Conservation (phyloP, 2,888 invertebrate genomes). For the Diarsia dahlii region DNA sequence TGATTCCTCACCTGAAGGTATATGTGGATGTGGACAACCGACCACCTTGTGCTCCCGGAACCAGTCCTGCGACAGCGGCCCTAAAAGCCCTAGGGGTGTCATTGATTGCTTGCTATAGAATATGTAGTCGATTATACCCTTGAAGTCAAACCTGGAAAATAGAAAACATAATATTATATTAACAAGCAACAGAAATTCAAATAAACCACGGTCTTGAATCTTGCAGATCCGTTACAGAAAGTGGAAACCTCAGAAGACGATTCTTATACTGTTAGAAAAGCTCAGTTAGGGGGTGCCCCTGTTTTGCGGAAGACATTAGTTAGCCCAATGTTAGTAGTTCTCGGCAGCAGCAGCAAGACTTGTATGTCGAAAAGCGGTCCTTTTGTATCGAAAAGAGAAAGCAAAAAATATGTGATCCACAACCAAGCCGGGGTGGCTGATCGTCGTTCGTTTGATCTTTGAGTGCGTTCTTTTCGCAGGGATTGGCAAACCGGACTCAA, state of each 20-base stretch:
- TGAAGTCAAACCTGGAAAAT: conserved; percentile 97
- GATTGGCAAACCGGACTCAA: too few relatives aligned
- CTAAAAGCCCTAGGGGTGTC: conserved; percentile 98
- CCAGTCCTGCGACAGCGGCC: conserved; percentile 98
- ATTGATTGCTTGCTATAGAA: conserved; percentile 99
- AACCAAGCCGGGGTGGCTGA: neutral
- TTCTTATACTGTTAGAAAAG: too few relatives aligned
- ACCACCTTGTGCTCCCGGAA: conserved; percentile 98
- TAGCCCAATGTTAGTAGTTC: too few relatives aligned
- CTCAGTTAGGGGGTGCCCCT: too few relatives aligned
- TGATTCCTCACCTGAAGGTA: conserved; percentile 96
- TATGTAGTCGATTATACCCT: conserved; percentile 99
- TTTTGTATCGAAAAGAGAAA: neutral
- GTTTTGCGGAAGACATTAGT: neutral
- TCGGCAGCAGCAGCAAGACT: too few relatives aligned
- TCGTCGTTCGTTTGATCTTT: neutral
- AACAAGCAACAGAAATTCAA: neutral
- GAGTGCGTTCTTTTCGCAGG: too few relatives aligned
- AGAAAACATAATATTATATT: neutral
- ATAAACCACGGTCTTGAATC: too few relatives aligned
- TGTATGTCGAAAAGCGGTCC: neutral
- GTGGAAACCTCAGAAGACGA: too few relatives aligned
- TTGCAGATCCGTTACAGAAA: neutral
- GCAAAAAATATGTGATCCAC: neutral
- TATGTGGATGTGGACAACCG: conserved; percentile 99